A percentile compares a stretch with the other conserved stretches of the same genome.
These are phyloP conservation scores for Apolygus lucorum DNA, from an alignment of 1,140 invertebrate species.

Conservation along the genomic window DNA sequence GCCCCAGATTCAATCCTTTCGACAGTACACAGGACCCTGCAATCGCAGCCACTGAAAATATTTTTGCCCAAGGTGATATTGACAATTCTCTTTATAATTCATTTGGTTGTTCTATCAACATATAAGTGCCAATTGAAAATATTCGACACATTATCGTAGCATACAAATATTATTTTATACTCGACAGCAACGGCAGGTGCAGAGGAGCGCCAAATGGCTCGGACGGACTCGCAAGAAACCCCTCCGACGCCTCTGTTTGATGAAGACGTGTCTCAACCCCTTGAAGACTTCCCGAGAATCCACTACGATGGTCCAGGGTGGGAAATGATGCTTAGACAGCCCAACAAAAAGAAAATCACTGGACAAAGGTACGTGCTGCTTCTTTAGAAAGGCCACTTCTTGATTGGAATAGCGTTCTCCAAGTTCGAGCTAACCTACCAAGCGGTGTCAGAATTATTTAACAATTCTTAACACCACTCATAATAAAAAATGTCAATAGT, in stretches of 20 bases:
- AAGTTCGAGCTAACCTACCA: no score
- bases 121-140: no score
- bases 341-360: slow-evolving; percentile 97
- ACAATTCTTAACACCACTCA: no score
- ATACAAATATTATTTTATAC: no score
- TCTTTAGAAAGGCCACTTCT: no score
- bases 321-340: slow-evolving; percentile 93
- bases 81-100: neutral
- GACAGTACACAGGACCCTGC: slow-evolving; percentile 54
- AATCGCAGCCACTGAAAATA: slow-evolving; percentile 38
- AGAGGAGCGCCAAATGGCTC: slow-evolving; percentile 23
- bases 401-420: no score
- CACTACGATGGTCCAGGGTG: slow-evolving; percentile 77
- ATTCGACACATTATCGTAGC: no score
- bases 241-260: slow-evolving; percentile 89
- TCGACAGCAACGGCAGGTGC: slow-evolving; percentile 17
- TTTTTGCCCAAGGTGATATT: slow-evolving; percentile 32
- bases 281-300: slow-evolving; percentile 83
- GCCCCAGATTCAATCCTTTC: slow-evolving; percentile 67
- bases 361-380: slow-evolving; percentile 76
- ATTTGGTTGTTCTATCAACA: neutral
- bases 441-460: no score
- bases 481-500: no score
- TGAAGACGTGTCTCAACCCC: slow-evolving; percentile 83
- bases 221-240: slow-evolving; percentile 64